phyloP scores from a whole-genome alignment of 2,113 vertebrate species.

The Sturnira hondurensis region DNA sequence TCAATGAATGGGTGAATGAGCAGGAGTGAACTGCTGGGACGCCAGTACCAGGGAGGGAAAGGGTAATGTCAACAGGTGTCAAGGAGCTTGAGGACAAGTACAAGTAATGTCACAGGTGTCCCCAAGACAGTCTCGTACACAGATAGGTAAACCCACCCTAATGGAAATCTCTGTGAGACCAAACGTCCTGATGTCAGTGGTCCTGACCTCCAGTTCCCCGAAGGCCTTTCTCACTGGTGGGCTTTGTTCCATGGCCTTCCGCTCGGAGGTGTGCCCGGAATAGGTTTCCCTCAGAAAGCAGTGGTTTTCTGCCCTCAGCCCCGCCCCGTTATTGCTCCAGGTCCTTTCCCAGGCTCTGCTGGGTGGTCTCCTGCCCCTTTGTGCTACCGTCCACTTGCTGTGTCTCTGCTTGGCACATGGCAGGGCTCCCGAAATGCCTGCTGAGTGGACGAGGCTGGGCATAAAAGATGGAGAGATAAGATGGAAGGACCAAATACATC shows the following conservation, averaged over 20 bases:
- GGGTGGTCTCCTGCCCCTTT: not conserved
- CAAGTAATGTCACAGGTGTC: not conserved
- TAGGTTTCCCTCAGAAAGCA: not conserved
- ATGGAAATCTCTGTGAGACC: not conserved
- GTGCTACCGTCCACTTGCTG: fast-evolving
- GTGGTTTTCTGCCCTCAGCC: not conserved
- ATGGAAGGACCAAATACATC: not conserved
- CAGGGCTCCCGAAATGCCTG: not conserved
- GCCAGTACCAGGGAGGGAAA: not conserved
- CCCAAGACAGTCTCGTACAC: not conserved
- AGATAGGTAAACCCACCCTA: not conserved
- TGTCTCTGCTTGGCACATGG: not conserved
- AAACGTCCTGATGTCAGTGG: not conserved
- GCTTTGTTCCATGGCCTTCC: not conserved
- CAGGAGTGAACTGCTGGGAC: not conserved
- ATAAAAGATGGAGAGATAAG: not conserved
- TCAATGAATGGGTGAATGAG: not conserved
- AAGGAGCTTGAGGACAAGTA: not conserved
- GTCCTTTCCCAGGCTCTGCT: not conserved
- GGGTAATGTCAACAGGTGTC: not conserved
- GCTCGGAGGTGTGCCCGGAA: not conserved
- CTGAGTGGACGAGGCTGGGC: not conserved
- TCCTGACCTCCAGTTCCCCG: not conserved
- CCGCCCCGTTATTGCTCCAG: not conserved
- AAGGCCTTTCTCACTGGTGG: not conserved